phyloP scores from a whole-genome alignment of 2,797 vertebrate species.

The Tinamus major region DNA sequence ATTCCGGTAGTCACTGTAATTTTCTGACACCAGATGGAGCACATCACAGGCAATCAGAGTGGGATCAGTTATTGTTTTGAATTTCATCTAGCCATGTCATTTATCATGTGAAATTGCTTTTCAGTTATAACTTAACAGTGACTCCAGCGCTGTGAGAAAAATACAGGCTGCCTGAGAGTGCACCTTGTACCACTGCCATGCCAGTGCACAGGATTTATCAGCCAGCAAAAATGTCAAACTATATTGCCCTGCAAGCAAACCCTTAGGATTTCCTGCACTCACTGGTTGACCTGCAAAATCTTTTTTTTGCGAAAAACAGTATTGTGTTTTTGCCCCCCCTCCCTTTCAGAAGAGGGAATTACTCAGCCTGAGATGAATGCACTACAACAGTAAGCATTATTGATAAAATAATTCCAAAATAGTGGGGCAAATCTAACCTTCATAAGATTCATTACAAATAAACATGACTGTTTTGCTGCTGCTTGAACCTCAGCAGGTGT shows the following conservation, averaged over 20 bases:
- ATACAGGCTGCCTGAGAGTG: neutral
- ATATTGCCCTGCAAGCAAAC: neutral
- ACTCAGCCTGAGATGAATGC: neutral
- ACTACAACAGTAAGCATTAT: neutral
- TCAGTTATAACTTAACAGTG: neutral
- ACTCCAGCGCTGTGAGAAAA: neutral
- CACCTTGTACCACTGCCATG: neutral
- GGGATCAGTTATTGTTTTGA: neutral
- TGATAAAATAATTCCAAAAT: neutral
- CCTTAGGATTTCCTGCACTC: neutral
- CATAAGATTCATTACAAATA: neutral
- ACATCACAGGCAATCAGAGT: neutral
- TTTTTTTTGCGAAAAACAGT: neutral
- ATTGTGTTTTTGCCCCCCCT: neutral
- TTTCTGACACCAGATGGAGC: constrained; percentile 14
- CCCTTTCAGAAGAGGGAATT: neutral
- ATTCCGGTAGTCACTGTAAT: neutral
- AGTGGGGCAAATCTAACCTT: neutral
- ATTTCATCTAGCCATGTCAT: neutral
- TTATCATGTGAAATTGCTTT: neutral
- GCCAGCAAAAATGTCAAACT: neutral
- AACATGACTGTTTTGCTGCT: neutral
- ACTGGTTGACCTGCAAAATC: neutral
- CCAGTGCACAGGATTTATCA: neutral
- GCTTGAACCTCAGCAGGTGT: neutral